phyloP scores from a whole-genome alignment of 2,113 vertebrate species.

The Spea multiplicata region DNA sequence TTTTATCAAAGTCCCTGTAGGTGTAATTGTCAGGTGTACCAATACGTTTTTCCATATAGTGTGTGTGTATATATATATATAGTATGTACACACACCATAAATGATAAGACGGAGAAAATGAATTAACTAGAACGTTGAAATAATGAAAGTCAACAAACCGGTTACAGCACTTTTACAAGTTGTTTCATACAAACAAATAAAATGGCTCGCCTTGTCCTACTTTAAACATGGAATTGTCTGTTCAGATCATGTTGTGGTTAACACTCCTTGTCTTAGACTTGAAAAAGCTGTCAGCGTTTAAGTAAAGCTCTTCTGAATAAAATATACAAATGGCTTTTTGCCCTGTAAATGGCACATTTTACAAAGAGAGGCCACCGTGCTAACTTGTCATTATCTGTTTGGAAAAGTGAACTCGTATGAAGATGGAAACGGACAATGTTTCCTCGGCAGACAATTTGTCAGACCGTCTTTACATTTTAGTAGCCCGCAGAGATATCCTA shows the following conservation, averaged over 20 bases:
- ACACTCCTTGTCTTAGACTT: constrained; percentile 35
- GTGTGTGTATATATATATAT: too few relatives aligned
- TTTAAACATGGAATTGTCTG: constrained; percentile 28
- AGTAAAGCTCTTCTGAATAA: constrained; percentile 39
- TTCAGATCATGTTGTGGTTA: constrained; percentile 34
- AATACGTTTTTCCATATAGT: too few relatives aligned
- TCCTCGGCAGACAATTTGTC: constrained; percentile 60
- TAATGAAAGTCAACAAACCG: not conserved
- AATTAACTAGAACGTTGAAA: not conserved
- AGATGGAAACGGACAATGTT: constrained; percentile 51
- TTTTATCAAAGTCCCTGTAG: too few relatives aligned
- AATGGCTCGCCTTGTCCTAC: constrained; percentile 4
- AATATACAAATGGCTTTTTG: constrained; percentile 44
- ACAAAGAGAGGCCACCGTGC: constrained; percentile 32
- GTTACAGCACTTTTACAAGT: not conserved
- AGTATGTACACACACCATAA: too few relatives aligned
- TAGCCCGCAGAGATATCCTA: constrained; percentile 60
- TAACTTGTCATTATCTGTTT: constrained; percentile 32
- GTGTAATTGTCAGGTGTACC: too few relatives aligned
- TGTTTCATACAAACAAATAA: not conserved
- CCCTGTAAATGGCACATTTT: constrained; percentile 43
- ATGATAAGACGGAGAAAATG: too few relatives aligned
- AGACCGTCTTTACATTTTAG: constrained; percentile 58
- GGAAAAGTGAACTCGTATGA: constrained; percentile 45
- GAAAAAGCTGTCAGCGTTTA: constrained; percentile 46